Percentiles rank a stretch among this genome's conserved stretches.
These are phyloP conservation scores for Lophura nycthemera DNA, from an alignment of 2,113 vertebrate genomes.

Conservation along the genomic window DNA sequence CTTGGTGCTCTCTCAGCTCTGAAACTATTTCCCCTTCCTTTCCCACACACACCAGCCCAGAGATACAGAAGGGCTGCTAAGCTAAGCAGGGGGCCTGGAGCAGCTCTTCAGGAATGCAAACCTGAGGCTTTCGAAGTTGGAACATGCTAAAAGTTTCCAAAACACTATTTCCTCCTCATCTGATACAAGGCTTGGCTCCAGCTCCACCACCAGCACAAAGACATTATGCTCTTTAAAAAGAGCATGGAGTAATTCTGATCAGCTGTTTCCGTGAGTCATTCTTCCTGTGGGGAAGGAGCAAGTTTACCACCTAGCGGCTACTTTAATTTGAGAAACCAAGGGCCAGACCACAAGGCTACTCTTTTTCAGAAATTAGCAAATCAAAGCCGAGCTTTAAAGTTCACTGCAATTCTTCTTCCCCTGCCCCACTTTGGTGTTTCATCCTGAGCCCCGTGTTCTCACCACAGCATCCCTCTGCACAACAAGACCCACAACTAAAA, in stretches of 20 bases:
- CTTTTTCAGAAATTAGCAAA: not conserved
- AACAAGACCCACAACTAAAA: not conserved
- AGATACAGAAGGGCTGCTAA: not conserved
- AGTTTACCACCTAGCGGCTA: not conserved
- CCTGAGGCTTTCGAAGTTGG: not conserved
- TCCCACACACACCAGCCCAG: too few species aligned
- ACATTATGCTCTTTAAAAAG: not conserved
- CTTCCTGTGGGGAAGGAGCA: not conserved
- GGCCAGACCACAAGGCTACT: not conserved
- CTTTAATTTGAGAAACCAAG: not conserved
- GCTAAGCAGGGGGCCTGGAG: accelerated
- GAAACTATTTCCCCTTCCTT: not conserved
- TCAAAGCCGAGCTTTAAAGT: not conserved
- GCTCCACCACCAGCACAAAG: not conserved
- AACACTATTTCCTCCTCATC: accelerated
- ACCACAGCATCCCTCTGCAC: not conserved
- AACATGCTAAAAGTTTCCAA: accelerated
- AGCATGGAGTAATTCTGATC: not conserved
- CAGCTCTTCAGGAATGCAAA: accelerated
- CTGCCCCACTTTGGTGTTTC: not conserved
- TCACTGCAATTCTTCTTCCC: not conserved
- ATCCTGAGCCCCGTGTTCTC: not conserved
- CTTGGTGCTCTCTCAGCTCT: accelerated
- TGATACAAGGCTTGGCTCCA: not conserved
- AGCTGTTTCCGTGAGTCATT: accelerated